Conservation (phyloP, 2,113 vertebrate species). For the Gallinago paraguaiae region DNA sequence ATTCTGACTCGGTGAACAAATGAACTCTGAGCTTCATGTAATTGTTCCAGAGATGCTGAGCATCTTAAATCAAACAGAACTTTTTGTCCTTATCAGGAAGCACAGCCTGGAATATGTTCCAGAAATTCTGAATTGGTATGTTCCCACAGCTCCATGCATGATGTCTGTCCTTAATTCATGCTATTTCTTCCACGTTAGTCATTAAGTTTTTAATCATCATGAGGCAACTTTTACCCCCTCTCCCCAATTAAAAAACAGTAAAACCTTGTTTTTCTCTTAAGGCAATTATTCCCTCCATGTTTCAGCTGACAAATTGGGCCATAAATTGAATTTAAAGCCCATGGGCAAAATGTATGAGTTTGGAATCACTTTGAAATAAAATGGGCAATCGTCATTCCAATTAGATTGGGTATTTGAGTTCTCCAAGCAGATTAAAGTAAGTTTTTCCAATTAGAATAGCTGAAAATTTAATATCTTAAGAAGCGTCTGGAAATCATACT, state of each 20-base stretch:
- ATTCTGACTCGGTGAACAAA: neutral
- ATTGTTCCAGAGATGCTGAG: neutral
- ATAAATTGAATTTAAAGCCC: constrained; percentile 46
- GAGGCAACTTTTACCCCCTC: neutral
- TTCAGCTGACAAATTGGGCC: constrained; percentile 3
- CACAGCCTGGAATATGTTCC: neutral
- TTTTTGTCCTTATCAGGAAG: constrained; percentile 2
- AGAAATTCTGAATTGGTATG: neutral
- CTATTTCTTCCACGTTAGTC: neutral
- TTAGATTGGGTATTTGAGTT: neutral
- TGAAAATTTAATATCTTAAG: neutral
- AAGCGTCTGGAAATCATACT: neutral
- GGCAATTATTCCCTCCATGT: constrained; percentile 2
- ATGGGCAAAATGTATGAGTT: neutral
- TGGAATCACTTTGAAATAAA: constrained; percentile 36
- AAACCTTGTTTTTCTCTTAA: neutral
- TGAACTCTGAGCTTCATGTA: neutral
- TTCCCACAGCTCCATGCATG: neutral
- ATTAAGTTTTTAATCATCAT: neutral
- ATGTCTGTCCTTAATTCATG: neutral
- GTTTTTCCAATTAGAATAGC: neutral
- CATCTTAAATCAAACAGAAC: neutral
- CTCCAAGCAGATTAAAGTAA: constrained; percentile 12
- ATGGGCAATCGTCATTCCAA: neutral
- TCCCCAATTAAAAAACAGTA: neutral